Base-by-base conservation (phyloP, 1,140 invertebrate genomes). In the Helicorthomorpha holstii region DNA sequence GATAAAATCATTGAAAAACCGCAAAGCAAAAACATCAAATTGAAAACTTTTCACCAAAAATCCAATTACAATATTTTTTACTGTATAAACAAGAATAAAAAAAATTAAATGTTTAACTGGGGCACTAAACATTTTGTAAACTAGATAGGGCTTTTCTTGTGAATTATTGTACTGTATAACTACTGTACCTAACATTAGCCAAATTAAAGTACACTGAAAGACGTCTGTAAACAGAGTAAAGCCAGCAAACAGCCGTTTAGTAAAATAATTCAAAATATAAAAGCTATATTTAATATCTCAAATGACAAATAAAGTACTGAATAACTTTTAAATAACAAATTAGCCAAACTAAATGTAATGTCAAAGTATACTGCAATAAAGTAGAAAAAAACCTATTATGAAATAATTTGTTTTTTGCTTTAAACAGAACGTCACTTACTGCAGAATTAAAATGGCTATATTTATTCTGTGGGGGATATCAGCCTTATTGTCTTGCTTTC, bases 341-440 rank as follows among this genome's bases (percentile, higher is more conserved):
- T n/a, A n/a, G n/a, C n/a, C n/a, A n/a, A n/a, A n/a, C n/a, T 34
- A 16, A 7, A 34, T 34, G 29, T 34, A 16, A 34, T 34, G 7
- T 34, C 29, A 34, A 16, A 7, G 16, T 16, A 34, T 7, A 34
- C 16, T 34, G 7, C 29, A 16, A 34, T 16, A 7, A 34, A 7
- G 7, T 7, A 7, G 10, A 22, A 23, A 4, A 48, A 19, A 23
- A 23, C 25, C 25, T 12, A 19, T 49, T 49, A 3, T 7, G 12
- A 16, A 21, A n/a, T n/a, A n/a, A n/a, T n/a, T 49, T 38, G 24
- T 1, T 27, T 21, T 47, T 27, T 49, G 56, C 53, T 56, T 59
- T 54, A 68, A 74, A 42, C 72, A 86, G 83, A 77, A 83, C 67
- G 80, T 89, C 57, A 88, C 84, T 53, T 82, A 82, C 67, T 75